phyloP scores from a whole-genome alignment of 2,888 invertebrate genomes.

The Ypsolopha scabrella region DNA sequence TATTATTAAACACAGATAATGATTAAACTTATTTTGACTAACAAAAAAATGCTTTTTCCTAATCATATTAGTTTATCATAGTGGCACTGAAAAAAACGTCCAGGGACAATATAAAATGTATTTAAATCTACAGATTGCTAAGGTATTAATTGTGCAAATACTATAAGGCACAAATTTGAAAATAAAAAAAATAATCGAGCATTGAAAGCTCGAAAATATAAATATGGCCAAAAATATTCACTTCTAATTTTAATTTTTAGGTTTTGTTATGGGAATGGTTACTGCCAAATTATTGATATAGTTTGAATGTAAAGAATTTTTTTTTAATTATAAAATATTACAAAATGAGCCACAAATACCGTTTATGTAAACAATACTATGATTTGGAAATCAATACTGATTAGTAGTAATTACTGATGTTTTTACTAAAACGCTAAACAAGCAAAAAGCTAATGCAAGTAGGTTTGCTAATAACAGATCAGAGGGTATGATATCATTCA shows the following conservation, averaged over 20 bases:
- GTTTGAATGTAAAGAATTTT: too few species aligned
- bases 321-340: too few species aligned
- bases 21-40: constrained; percentile 48
- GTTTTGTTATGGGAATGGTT: too few species aligned
- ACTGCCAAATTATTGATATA: too few species aligned
- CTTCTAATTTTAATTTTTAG: constrained; percentile 5
- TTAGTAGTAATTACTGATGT: constrained; percentile 13
- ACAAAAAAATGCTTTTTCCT: constrained; percentile 39
- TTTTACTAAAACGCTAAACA: constrained; percentile 6
- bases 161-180: constrained; percentile 38
- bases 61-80: constrained; percentile 20
- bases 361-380: too few species aligned
- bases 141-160: constrained; percentile 34
- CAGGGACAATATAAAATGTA: constrained; percentile 19
- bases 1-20: constrained; percentile 12
- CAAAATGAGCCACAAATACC: too few species aligned
- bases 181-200: constrained; percentile 6
- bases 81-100: constrained; percentile 50
- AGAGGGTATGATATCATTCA: too few species aligned
- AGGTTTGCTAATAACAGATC: too few species aligned
- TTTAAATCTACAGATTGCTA: constrained; percentile 20
- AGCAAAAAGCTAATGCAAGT: constrained; percentile 9
- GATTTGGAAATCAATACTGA: constrained; percentile 37
- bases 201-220: constrained; percentile 7
- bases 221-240: constrained; percentile 5